phyloP scores from a whole-genome alignment of 2,888 invertebrate genomes.

The Priapulus caudatus region DNA sequence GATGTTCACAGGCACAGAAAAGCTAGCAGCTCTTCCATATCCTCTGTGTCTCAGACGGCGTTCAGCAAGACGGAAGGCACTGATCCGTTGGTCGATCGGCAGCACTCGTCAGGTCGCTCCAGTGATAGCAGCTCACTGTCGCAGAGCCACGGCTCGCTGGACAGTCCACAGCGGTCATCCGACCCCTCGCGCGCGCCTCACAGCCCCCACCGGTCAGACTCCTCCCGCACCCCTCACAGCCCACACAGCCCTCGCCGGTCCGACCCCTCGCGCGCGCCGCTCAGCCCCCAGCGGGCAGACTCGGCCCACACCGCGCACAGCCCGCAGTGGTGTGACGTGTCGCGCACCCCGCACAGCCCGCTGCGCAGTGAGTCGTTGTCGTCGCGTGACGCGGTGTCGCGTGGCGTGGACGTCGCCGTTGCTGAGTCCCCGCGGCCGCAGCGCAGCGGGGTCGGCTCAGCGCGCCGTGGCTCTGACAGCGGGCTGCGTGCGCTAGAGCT shows the following conservation, averaged over 20 bases:
- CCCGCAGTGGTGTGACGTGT: no score
- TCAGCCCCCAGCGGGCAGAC: no score
- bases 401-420: neutral
- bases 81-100: neutral
- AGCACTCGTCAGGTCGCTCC: neutral
- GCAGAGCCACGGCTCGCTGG: neutral
- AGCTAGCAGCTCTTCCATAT: neutral
- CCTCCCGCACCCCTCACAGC: no score
- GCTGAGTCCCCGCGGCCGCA: neutral
- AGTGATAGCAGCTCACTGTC: constrained; percentile 1
- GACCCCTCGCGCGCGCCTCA: neutral
- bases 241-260: neutral
- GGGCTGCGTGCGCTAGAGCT: neutral
- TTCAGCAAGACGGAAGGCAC: neutral
- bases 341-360: no score
- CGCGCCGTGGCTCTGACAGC: neutral
- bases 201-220: no score
- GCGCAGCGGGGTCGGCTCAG: neutral
- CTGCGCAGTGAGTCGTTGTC: no score
- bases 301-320: no score
- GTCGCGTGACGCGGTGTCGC: neutral
- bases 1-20: no score
- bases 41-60: neutral
- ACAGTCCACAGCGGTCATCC: neutral
- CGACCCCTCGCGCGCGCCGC: neutral